phyloP scores from a whole-genome alignment of 1,140 invertebrate genomes.

The Olivierus martensii region DNA sequence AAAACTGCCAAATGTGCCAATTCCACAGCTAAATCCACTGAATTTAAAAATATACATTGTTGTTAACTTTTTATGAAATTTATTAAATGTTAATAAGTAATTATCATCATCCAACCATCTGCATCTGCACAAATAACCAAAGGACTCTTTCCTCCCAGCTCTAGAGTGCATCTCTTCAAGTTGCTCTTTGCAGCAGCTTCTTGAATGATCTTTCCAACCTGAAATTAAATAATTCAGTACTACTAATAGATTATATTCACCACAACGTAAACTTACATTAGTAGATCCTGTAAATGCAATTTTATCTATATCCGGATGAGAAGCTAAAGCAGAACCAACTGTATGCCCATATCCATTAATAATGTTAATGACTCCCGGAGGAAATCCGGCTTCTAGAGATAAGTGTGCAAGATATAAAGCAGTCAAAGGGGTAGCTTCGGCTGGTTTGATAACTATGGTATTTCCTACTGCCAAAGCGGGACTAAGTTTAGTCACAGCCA shows the following conservation, averaged over 20 bases:
- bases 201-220: slow-evolving; percentile 69
- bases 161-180: slow-evolving; percentile 77
- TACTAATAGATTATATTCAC: too few relatives aligned
- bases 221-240: too few relatives aligned
- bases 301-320: slow-evolving; percentile 42
- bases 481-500: slow-evolving; percentile 69
- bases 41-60: slow-evolving; percentile 21
- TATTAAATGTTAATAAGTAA: too few relatives aligned
- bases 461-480: slow-evolving; percentile 84
- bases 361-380: slow-evolving; percentile 39
- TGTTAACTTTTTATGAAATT: too few relatives aligned
- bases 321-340: slow-evolving; percentile 66
- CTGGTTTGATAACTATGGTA: slow-evolving; percentile 80
- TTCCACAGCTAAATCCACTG: slow-evolving; percentile 32
- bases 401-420: slow-evolving; percentile 47
- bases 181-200: slow-evolving; percentile 58
- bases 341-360: slow-evolving; percentile 70
- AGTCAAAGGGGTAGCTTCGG: slow-evolving; percentile 86
- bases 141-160: slow-evolving; percentile 90
- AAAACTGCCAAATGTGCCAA: slow-evolving; percentile 36
- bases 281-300: slow-evolving; percentile 27
- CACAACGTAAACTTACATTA: neutral
- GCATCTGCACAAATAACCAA: slow-evolving; percentile 50
- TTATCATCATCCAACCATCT: neutral
- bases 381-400: slow-evolving; percentile 24